Conservation (phyloP, 2,797 vertebrate species). For the Micromesistius poutassou region DNA sequence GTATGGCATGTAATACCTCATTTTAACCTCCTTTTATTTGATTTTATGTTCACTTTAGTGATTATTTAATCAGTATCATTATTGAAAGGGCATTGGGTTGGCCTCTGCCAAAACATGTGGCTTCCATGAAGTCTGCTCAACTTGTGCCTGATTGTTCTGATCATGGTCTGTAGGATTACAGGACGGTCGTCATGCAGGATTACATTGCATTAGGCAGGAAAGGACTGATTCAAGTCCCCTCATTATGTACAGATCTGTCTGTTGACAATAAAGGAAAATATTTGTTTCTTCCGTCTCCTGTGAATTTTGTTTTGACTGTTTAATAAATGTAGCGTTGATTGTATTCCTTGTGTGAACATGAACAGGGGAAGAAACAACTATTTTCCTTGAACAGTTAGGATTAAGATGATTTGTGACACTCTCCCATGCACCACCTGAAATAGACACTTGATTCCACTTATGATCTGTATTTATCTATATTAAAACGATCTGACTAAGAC, state of each 20-base stretch:
- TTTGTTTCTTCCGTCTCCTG: conserved; percentile 85
- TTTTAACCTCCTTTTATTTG: neutral
- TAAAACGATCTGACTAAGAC: neutral
- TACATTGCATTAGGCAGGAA: conserved; percentile 23
- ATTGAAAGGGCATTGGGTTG: neutral
- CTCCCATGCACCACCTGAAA: too few relatives aligned
- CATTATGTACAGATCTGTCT: conserved; percentile 55
- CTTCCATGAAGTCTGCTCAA: conserved; percentile 43
- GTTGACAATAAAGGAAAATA: conserved; percentile 92
- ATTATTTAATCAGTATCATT: neutral
- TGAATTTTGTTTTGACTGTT: conserved; percentile 63
- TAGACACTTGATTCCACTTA: too few relatives aligned
- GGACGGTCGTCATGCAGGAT: neutral
- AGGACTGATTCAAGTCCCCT: conserved; percentile 19
- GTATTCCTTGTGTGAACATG: conserved; percentile 16
- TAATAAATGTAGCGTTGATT: conserved; percentile 21
- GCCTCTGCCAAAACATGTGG: conserved; percentile 9
- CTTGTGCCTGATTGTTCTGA: conserved; percentile 12
- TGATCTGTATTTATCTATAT: neutral
- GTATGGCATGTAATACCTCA: too few relatives aligned
- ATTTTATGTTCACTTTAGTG: neutral
- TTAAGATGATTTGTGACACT: neutral
- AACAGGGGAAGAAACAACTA: conserved; percentile 72
- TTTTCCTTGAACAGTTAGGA: conserved; percentile 62
- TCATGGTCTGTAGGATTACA: neutral